A percentile compares a stretch with the other conserved stretches of the same genome.
These are phyloP conservation scores for Campylomormyrus tamandua DNA, from an alignment of 2,113 vertebrate species.

Conservation along the genomic window DNA sequence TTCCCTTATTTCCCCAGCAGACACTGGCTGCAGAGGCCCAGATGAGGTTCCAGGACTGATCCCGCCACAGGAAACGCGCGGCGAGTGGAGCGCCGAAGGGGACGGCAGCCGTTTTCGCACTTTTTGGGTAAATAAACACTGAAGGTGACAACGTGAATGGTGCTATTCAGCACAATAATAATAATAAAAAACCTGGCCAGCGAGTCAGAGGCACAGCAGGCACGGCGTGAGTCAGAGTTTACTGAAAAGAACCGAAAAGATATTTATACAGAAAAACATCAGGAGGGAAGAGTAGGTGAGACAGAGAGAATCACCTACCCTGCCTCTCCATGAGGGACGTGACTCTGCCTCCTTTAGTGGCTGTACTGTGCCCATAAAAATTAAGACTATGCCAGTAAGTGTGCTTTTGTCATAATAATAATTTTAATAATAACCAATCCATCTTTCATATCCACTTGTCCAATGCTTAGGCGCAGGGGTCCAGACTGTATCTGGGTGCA, in stretches of 20 bases:
- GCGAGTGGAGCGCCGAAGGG: neutral
- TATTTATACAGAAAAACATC: neutral
- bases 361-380: neutral
- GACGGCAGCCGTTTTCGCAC: neutral
- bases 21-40: neutral
- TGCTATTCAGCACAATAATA: neutral
- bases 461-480: no score
- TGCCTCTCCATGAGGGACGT: neutral
- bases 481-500: no score
- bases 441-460: no score
- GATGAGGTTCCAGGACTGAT: neutral
- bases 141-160: neutral
- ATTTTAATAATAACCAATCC: no score
- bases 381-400: neutral
- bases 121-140: neutral
- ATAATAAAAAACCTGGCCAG: neutral
- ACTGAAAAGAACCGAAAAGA: neutral
- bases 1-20: neutral
- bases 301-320: neutral
- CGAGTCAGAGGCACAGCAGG: neutral
- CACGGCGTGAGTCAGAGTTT: neutral
- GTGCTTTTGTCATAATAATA: no score
- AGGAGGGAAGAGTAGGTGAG: neutral
- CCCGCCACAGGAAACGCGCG: neutral
- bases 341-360: neutral